Evolutionary conservation across 2,888 invertebrate species (phyloP).

Genomic region (Scaptomyza reducta): DNA sequence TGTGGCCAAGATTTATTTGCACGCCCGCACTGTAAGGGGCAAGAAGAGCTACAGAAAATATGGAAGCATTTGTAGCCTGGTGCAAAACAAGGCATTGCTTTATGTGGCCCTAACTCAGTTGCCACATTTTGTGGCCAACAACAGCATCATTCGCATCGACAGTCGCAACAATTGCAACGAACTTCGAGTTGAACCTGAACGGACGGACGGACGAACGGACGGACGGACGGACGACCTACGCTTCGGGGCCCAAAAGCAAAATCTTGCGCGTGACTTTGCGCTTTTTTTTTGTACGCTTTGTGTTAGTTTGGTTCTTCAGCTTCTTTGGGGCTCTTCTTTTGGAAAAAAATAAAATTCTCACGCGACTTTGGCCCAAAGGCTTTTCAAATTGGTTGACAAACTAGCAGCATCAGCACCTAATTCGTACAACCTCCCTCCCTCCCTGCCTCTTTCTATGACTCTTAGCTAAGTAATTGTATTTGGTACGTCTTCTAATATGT

Average conservation of each 20-base stretch:
- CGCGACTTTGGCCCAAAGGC: constrained; percentile 63
- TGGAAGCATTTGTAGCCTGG: constrained; percentile 2
- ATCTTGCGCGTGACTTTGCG: constrained; percentile 77
- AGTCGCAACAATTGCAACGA: constrained; percentile 17
- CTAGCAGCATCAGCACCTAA: constrained; percentile 64
- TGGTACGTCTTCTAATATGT: constrained; percentile 64
- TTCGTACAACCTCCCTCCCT: constrained; percentile 2
- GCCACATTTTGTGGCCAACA: constrained; percentile 46
- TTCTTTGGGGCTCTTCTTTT: constrained; percentile 30
- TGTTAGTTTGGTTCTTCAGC: constrained; percentile 10
- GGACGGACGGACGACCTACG: constrained; percentile 29
- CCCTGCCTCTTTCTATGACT: not conserved
- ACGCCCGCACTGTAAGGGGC: constrained; percentile 62
- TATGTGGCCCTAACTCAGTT: constrained; percentile 40
- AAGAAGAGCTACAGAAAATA: constrained; percentile 7
- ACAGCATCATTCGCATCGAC: constrained; percentile 21
- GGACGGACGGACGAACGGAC: too few relatives aligned
- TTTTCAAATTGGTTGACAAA: constrained; percentile 74
- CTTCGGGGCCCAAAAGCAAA: constrained; percentile 59
- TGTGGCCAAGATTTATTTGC: constrained; percentile 75
- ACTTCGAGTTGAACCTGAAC: constrained; percentile 23
- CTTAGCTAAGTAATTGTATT: constrained; percentile 65
- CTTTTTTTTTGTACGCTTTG: constrained; percentile 51
- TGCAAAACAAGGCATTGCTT: constrained; percentile 30
- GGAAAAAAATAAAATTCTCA: constrained; percentile 63